Percentiles rank a stretch among this genome's conserved stretches.
Evolutionary conservation across 1,140 invertebrate genomes (phyloP).

Genomic region (Drosophila sechellia): DNA sequence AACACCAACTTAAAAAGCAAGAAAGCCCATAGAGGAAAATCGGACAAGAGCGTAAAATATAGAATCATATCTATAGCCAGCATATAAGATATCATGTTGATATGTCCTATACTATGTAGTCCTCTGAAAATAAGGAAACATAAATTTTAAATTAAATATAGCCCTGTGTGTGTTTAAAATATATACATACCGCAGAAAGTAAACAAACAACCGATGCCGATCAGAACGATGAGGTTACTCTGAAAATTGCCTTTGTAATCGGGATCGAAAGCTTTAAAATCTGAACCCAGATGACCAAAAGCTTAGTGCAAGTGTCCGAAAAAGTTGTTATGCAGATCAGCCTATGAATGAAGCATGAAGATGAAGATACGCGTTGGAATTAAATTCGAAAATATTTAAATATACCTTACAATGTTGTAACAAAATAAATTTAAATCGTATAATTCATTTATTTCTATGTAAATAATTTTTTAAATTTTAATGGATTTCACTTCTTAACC

Average conservation of each 20-base stretch:
- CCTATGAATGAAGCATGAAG: constrained; percentile 1
- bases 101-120: too few relatives aligned
- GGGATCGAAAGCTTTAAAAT: not conserved
- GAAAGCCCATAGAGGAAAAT: not conserved
- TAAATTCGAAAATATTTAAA: not conserved
- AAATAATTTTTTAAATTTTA: too few relatives aligned
- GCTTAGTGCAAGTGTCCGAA: not conserved
- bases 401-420: not conserved
- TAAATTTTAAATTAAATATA: not conserved
- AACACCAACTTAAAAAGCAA: not conserved
- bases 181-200: not conserved
- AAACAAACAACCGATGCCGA: not conserved
- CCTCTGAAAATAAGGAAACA: not conserved
- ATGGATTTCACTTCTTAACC: too few relatives aligned
- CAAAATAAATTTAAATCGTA: not conserved
- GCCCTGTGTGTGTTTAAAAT: not conserved
- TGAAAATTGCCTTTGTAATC: not conserved
- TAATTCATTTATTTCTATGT: not conserved
- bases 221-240: not conserved
- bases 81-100: not conserved
- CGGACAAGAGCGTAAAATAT: not conserved
- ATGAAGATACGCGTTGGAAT: not conserved
- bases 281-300: not conserved
- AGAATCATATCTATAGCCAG: not conserved
- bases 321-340: not conserved